Percentiles rank a stretch among this genome's conserved stretches.
Evolutionary conservation across 2,888 invertebrate genomes (phyloP).

Genomic region (Drosophila paramelanica): DNA sequence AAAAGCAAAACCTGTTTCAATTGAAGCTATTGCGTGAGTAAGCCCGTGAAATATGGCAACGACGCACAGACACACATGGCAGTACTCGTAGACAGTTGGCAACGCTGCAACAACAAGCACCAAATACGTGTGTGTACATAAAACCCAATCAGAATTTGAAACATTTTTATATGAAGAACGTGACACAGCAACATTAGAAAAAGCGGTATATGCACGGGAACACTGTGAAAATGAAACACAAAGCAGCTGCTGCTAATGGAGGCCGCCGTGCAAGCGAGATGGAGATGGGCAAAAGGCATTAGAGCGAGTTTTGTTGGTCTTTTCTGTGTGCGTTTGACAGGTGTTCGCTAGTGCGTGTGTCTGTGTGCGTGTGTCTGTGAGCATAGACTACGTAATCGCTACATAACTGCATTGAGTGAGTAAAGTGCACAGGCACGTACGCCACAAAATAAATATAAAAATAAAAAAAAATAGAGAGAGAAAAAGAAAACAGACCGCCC

Average conservation of each 20-base stretch:
- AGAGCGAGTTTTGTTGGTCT: constrained; percentile 35
- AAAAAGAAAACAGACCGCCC: constrained; percentile 23
- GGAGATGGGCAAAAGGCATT: constrained; percentile 29
- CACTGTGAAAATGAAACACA: constrained; percentile 65
- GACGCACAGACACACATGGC: constrained; percentile 36
- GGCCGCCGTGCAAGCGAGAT: constrained; percentile 25
- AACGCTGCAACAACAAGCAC: constrained; percentile 37
- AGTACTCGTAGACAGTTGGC: constrained; percentile 61
- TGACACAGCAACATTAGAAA: constrained; percentile 68
- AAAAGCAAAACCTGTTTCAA: constrained; percentile 70
- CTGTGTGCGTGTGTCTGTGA: constrained; percentile 29
- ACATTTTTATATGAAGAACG: constrained; percentile 68
- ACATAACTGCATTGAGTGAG: constrained; percentile 72
- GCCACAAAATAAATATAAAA: constrained; percentile 57
- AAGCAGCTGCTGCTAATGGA: constrained; percentile 58
- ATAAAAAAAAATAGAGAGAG: constrained; percentile 10
- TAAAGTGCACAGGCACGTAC: constrained; percentile 66
- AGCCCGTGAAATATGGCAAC: constrained; percentile 76
- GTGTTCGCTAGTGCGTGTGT: constrained; percentile 75
- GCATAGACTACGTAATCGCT: constrained; percentile 76
- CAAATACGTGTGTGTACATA: constrained; percentile 1
- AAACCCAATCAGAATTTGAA: constrained; percentile 74
- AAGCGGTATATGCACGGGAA: constrained; percentile 41
- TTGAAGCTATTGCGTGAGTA: constrained; percentile 69
- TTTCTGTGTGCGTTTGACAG: constrained; percentile 62